A percentile compares a stretch with the other conserved stretches of the same genome.
These are phyloP conservation scores for Pycnomerus fuliginosus DNA, from an alignment of 2,888 invertebrate species.

Conservation along the genomic window DNA sequence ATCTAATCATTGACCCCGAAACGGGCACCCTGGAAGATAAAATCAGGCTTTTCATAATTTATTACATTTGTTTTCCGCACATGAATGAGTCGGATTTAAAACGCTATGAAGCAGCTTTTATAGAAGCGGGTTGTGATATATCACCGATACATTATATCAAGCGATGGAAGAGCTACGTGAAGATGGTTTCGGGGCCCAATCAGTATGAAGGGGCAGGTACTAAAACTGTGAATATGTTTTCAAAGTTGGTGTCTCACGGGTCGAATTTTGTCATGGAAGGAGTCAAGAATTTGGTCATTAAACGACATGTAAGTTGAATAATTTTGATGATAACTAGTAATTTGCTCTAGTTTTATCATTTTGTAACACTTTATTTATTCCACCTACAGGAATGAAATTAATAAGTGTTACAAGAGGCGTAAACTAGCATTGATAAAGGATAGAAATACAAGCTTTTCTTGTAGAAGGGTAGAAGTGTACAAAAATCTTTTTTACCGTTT, in stretches of 20 bases:
- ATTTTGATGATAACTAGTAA: constrained; percentile 3
- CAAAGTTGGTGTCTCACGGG: constrained; percentile 94
- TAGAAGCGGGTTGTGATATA: constrained; percentile 82
- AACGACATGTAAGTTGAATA: constrained; percentile 90
- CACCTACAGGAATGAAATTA: too few relatives aligned
- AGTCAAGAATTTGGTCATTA: constrained; percentile 97
- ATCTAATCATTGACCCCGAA: constrained; percentile 81
- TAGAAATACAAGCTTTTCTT: too few relatives aligned
- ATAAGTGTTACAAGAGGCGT: too few relatives aligned
- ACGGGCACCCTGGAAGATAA: constrained; percentile 91
- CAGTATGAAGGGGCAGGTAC: constrained; percentile 92
- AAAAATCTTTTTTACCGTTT: constrained; percentile 22
- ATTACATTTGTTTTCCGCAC: constrained; percentile 81
- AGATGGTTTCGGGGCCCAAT: constrained; percentile 70
- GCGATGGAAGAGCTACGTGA: constrained; percentile 83
- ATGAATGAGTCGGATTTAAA: constrained; percentile 81
- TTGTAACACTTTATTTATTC: too few relatives aligned
- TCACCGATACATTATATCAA: constrained; percentile 85
- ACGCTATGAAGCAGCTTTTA: constrained; percentile 76
- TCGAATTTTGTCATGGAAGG: constrained; percentile 99
- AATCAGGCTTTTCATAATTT: constrained; percentile 88
- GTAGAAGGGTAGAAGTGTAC: constrained; percentile 1
- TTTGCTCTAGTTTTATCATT: constrained; percentile 4
- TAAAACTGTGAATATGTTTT: constrained; percentile 97
- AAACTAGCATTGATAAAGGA: too few relatives aligned